Evolutionary conservation across 2,113 vertebrate species (phyloP).

Genomic region (Recurvirostra avosetta): DNA sequence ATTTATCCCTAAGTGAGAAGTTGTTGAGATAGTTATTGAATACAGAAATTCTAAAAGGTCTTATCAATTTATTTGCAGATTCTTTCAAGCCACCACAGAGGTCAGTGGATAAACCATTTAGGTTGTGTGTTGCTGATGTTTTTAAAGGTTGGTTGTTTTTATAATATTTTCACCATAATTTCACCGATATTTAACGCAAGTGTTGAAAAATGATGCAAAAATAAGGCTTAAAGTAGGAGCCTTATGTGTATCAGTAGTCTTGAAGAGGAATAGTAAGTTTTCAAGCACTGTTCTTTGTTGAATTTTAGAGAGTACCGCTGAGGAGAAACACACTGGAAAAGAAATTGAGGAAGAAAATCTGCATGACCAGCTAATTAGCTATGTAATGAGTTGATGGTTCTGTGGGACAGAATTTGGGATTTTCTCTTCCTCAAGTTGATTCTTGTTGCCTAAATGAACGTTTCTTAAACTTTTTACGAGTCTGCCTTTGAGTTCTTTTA

Average conservation of each 20-base stretch:
- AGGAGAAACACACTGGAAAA: not conserved
- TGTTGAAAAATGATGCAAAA: not conserved
- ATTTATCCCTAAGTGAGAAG: not conserved
- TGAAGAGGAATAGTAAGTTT: not conserved
- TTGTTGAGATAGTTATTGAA: not conserved
- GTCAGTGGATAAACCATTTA: slow-evolving; percentile 92
- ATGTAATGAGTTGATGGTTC: not conserved
- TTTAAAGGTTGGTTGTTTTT: slow-evolving; percentile 89
- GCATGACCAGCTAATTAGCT: not conserved
- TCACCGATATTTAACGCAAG: not conserved
- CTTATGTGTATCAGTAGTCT: not conserved
- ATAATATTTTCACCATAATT: not conserved
- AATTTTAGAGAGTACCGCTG: not conserved
- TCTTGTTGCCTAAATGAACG: not conserved
- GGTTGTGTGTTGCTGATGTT: slow-evolving; percentile 93
- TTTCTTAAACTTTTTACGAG: not conserved
- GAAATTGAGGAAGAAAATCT: not conserved
- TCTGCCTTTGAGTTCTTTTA: not conserved
- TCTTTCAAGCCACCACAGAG: slow-evolving; percentile 90
- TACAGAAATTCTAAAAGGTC: not conserved
- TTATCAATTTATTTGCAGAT: slow-evolving; percentile 76
- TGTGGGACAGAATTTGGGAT: not conserved
- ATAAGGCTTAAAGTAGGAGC: not conserved
- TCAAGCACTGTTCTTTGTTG: not conserved
- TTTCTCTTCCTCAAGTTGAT: not conserved